Conservation (phyloP, 2,888 invertebrate species). For the Chorisops tibialis region DNA sequence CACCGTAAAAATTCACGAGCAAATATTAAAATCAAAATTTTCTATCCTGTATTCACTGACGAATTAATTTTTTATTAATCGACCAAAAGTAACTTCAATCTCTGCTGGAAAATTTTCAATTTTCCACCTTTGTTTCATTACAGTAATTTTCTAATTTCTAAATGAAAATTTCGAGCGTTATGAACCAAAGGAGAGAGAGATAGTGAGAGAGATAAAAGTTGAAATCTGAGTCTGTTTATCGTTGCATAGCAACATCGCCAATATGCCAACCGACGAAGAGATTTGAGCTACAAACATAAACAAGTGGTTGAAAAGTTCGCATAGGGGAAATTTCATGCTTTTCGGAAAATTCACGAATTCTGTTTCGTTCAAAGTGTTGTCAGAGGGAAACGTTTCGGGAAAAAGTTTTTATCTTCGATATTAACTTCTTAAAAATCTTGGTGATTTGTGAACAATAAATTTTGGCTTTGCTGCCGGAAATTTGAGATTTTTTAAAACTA, state of each 20-base stretch:
- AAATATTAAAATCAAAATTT: not conserved
- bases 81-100: not conserved
- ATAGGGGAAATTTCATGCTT: too few relatives aligned
- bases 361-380: too few relatives aligned
- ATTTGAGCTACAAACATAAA: constrained; percentile 16
- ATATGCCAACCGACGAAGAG: not conserved
- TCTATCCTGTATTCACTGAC: not conserved
- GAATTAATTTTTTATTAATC: constrained; percentile 21
- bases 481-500: too few relatives aligned
- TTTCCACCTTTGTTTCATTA: constrained; percentile 17
- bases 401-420: too few relatives aligned
- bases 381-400: too few relatives aligned
- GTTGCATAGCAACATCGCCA: constrained; percentile 7
- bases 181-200: not conserved
- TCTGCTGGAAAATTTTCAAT: constrained; percentile 13
- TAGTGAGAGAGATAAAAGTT: too few relatives aligned
- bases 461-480: too few relatives aligned
- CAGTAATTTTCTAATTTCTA: constrained; percentile 21
- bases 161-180: constrained; percentile 17
- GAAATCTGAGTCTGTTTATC: not conserved
- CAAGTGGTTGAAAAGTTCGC: constrained; percentile 9
- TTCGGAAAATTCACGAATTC: too few relatives aligned
- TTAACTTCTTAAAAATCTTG: too few relatives aligned
- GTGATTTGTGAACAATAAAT: too few relatives aligned
- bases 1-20: constrained; percentile 7